A percentile compares a stretch with the other conserved stretches of the same genome.
These are phyloP conservation scores for Xylota sylvarum DNA, from an alignment of 2,888 invertebrate species.

Conservation along the genomic window DNA sequence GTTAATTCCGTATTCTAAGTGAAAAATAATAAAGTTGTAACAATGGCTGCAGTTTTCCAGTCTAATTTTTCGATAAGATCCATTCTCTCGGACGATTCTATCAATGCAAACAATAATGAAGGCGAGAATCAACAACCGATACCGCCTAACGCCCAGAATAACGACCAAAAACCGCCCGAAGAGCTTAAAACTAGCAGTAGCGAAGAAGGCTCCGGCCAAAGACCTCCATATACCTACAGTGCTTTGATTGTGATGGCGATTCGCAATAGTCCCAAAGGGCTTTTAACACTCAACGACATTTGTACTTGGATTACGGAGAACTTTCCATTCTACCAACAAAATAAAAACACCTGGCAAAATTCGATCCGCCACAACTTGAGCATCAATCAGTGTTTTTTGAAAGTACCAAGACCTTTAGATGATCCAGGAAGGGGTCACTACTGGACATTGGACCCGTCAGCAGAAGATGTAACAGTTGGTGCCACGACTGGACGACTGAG, in stretches of 20 bases:
- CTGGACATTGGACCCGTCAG: conserved; percentile 98
- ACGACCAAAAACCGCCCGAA: background rate
- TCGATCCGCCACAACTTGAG: conserved; percentile 82
- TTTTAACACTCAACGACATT: conserved; percentile 95
- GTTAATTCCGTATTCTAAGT: too few species aligned
- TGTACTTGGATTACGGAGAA: conserved; percentile 99
- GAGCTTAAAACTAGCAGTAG: background rate
- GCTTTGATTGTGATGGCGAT: conserved; percentile 99
- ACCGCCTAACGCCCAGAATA: too few species aligned
- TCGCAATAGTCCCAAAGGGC: conserved; percentile 94
- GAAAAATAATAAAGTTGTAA: conserved; percentile 9
- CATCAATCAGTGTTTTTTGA: conserved; percentile 97
- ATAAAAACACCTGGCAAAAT: conserved; percentile 99
- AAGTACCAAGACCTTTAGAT: conserved; percentile 97
- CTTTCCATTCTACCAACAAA: conserved; percentile 98
- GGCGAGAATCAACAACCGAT: too few species aligned
- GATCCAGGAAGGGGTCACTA: conserved; percentile 99
- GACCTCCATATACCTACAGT: conserved; percentile 97
- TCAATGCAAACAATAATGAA: too few species aligned
- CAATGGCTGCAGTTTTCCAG: background rate
- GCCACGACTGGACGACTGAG: conserved; percentile 97
- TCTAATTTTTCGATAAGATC: background rate
- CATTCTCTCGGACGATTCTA: too few species aligned
- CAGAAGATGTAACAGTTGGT: conserved; percentile 98
- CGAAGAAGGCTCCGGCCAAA: conserved; percentile 39